A percentile compares a stretch with the other conserved stretches of the same genome.
phyloP scores from a whole-genome alignment of 2,797 vertebrate species.

The Xerus rutilus region DNA sequence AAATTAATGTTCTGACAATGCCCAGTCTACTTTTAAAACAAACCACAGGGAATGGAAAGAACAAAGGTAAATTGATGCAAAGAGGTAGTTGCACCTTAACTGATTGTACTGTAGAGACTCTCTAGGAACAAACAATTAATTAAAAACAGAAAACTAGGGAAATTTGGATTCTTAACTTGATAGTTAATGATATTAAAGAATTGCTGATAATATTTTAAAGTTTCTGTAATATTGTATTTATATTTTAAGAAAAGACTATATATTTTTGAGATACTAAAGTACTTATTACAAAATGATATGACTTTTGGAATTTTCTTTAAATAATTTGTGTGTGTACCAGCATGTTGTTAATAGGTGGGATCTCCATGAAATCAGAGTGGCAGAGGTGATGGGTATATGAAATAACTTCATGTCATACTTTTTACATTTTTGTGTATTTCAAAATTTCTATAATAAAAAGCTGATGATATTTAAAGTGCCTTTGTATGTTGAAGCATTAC shows the following conservation, averaged over 20 bases:
- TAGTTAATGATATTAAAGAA: neutral
- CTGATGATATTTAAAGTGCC: conserved; percentile 68
- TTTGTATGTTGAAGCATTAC: conserved; percentile 84
- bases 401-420: neutral
- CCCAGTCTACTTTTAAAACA: neutral
- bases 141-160: neutral
- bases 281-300: neutral
- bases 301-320: neutral
- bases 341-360: neutral
- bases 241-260: neutral
- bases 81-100: neutral
- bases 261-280: neutral
- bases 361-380: neutral
- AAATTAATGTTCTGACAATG: neutral
- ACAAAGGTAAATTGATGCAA: neutral
- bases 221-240: neutral
- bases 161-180: neutral
- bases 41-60: neutral
- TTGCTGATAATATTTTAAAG: neutral
- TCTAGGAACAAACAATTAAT: neutral
- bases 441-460: conserved; percentile 64
- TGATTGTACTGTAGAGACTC: neutral
- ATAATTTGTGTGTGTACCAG: neutral
- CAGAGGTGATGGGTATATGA: neutral
- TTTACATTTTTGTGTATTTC: neutral